Evolutionary conservation across 2,113 vertebrate species (phyloP).

Genomic region (Nerophis ophidion): DNA sequence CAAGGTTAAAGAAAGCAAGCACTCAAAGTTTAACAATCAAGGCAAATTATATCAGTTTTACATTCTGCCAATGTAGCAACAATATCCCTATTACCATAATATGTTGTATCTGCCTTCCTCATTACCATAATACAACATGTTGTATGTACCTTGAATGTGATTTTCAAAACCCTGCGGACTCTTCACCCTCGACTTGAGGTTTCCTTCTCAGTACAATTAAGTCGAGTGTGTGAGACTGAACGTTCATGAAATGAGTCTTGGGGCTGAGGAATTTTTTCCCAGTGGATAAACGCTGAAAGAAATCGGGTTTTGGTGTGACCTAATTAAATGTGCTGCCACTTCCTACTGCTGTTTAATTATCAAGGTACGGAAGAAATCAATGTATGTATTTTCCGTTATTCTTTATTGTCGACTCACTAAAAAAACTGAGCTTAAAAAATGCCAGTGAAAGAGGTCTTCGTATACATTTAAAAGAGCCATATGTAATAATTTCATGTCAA

Average conservation of each 20-base stretch:
- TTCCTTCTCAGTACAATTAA: slow-evolving; percentile 18
- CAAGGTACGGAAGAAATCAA: slow-evolving; percentile 17
- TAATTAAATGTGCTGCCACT: slow-evolving; percentile 16
- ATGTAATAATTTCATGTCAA: no score
- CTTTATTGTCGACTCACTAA: slow-evolving; percentile 44
- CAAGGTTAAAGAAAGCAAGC: slow-evolving; percentile 17
- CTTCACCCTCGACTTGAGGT: slow-evolving; percentile 11
- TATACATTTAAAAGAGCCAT: no score
- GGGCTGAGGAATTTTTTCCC: slow-evolving; percentile 11
- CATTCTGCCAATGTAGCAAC: slow-evolving; percentile 23
- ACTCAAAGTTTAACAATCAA: slow-evolving; percentile 11
- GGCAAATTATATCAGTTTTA: slow-evolving; percentile 38
- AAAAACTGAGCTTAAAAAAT: no score
- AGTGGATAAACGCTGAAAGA: slow-evolving; percentile 5
- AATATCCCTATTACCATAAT: slow-evolving; percentile 26
- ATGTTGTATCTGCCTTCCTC: slow-evolving; percentile 15
- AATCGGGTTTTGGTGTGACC: slow-evolving; percentile 24
- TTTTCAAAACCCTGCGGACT: slow-evolving; percentile 34
- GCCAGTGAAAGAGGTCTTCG: no score
- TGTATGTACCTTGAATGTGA: slow-evolving; percentile 24
- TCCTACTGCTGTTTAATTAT: slow-evolving; percentile 12
- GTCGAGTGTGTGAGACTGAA: slow-evolving; percentile 17
- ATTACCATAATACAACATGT: slow-evolving; percentile 26
- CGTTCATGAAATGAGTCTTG: slow-evolving; percentile 14
- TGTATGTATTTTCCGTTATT: slow-evolving; percentile 5